These are phyloP conservation scores for Porites lobata DNA, from an alignment of 92 coral and sea anemone genomes.

Conservation along the genomic window DNA sequence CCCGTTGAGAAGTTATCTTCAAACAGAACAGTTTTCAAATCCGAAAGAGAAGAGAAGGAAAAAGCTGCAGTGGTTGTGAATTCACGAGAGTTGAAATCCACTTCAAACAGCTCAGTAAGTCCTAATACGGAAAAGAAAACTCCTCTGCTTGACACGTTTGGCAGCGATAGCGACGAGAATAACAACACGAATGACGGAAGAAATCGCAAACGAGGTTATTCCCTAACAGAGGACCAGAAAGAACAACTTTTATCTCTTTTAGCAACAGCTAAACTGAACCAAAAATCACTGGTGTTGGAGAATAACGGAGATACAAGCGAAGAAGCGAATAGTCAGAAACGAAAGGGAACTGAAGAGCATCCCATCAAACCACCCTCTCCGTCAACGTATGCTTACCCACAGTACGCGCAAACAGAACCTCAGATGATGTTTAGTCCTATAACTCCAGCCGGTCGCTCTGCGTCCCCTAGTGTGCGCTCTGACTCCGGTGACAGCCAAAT, in stretches of 20 bases:
- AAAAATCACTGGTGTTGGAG: neutral
- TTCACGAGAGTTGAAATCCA: neutral
- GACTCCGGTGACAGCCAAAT: slow-evolving; percentile 28
- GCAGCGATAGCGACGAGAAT: neutral
- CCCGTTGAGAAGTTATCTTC: neutral
- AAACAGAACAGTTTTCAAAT: slow-evolving; percentile 7
- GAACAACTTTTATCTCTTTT: slow-evolving; percentile 68
- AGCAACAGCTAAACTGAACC: slow-evolving; percentile 31
- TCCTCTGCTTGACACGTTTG: neutral
- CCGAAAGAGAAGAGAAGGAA: neutral
- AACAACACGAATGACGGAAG: neutral
- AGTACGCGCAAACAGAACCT: slow-evolving; percentile 48
- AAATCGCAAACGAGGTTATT: slow-evolving; percentile 31
- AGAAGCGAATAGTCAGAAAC: neutral
- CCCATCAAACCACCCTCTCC: slow-evolving; percentile 77
- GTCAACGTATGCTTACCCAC: slow-evolving; percentile 32
- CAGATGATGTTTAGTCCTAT: slow-evolving; percentile 81
- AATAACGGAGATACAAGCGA: neutral
- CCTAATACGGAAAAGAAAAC: neutral
- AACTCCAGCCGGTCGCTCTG: slow-evolving; percentile 74
- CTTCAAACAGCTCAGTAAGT: neutral
- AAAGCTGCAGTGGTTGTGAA: neutral
- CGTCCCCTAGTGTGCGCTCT: slow-evolving; percentile 38
- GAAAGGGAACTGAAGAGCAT: slow-evolving; percentile 3
- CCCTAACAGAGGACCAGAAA: slow-evolving; percentile 62